Percentiles rank a stretch among this genome's conserved stretches.
phyloP scores from a whole-genome alignment of 2,797 vertebrate species.

The Odontamblyopus rebecca region DNA sequence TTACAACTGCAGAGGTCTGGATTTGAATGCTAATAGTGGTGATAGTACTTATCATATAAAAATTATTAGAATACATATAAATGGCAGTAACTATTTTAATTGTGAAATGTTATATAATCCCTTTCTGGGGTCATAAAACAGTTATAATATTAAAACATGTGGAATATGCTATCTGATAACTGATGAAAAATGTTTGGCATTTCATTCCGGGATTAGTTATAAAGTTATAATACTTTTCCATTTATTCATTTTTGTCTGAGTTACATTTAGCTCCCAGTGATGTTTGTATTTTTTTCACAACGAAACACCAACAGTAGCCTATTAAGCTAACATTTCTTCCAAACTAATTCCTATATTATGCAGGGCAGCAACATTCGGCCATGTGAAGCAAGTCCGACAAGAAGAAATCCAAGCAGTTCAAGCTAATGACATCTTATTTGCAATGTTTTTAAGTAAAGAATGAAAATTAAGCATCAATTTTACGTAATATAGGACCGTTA shows the following conservation, averaged over 20 bases:
- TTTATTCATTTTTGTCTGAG: neutral
- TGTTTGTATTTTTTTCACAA: neutral
- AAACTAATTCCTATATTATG: neutral
- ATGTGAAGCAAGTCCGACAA: constrained; percentile 3
- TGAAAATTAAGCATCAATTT: no score
- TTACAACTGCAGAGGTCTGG: neutral
- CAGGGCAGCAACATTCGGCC: constrained; percentile 9
- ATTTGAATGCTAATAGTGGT: no score
- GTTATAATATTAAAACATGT: no score
- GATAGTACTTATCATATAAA: no score
- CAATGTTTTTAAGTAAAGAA: constrained; percentile 3
- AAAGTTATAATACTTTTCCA: neutral
- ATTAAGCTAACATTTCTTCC: neutral
- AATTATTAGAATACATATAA: no score
- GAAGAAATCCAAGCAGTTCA: constrained; percentile 1
- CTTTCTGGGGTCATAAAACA: no score
- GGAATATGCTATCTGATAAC: no score
- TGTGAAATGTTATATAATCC: no score
- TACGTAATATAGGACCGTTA: no score
- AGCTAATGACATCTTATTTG: neutral
- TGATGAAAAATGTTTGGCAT: no score
- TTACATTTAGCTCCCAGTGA: neutral
- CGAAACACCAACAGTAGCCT: neutral
- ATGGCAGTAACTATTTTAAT: no score
- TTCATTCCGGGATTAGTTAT: no score